phyloP scores from a whole-genome alignment of 2,113 vertebrate genomes.

The Cebidichthys violaceus region DNA sequence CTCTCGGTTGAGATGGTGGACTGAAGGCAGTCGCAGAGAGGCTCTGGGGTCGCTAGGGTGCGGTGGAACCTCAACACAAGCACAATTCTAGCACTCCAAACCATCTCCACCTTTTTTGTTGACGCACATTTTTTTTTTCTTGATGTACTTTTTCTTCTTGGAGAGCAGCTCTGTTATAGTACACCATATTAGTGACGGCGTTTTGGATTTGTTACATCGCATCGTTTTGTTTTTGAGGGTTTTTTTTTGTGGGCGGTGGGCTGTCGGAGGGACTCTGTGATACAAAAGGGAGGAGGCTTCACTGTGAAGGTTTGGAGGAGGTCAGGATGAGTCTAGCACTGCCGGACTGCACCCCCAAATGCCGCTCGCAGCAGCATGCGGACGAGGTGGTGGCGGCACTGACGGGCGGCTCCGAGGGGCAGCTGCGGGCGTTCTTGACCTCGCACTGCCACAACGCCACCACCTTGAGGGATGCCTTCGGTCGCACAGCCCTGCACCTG shows the following conservation, averaged over 20 bases:
- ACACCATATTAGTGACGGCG: neutral
- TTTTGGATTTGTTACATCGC: constrained; percentile 12
- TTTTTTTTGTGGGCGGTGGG: constrained; percentile 52
- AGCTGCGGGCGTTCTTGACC: constrained; percentile 90
- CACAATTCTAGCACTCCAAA: constrained; percentile 85
- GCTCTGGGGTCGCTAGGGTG: constrained; percentile 85
- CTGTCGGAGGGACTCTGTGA: constrained; percentile 13
- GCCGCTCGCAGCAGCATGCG: constrained; percentile 92
- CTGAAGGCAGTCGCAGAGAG: constrained; percentile 80
- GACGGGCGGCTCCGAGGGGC: constrained; percentile 90
- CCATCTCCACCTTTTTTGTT: constrained; percentile 52
- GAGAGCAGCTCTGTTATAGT: constrained; percentile 21
- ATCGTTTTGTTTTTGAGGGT: constrained; percentile 41
- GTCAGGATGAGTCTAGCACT: constrained; percentile 88
- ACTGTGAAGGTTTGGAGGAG: constrained; percentile 19
- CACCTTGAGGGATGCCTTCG: constrained; percentile 90
- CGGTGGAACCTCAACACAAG: constrained; percentile 86
- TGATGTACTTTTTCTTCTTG: constrained; percentile 8
- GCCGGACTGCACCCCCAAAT: constrained; percentile 92
- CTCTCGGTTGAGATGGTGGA: constrained; percentile 81
- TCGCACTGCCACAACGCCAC: constrained; percentile 92
- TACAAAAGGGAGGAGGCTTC: constrained; percentile 15
- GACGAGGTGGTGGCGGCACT: constrained; percentile 91
- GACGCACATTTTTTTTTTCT: neutral
- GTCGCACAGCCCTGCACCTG: constrained; percentile 92